phyloP scores from a whole-genome alignment of 92 coral and sea anemone genomes.

The Montipora capitata region DNA sequence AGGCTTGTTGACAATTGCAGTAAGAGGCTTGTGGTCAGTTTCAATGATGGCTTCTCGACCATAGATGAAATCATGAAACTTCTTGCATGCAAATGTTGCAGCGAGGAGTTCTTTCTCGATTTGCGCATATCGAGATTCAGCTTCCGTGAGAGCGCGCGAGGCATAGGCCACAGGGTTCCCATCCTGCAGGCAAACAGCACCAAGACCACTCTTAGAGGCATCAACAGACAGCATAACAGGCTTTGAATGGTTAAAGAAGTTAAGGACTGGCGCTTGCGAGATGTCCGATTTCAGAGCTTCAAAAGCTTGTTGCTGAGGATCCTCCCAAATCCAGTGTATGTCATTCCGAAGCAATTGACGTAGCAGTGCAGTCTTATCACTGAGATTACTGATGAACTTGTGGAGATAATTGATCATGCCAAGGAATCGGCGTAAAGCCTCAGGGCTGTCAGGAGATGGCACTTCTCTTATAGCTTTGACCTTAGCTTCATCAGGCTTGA shows the following conservation, averaged over 20 bases:
- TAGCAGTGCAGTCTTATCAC: slow-evolving; percentile 24
- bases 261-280: slow-evolving; percentile 44
- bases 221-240: slow-evolving; percentile 39
- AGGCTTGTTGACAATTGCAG: slow-evolving; percentile 40
- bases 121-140: slow-evolving; percentile 50
- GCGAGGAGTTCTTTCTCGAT: slow-evolving; percentile 57
- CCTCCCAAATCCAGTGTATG: slow-evolving; percentile 24
- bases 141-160: slow-evolving; percentile 47
- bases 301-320: slow-evolving; percentile 36
- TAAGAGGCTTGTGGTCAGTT: slow-evolving; percentile 66
- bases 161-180: slow-evolving; percentile 41
- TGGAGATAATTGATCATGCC: slow-evolving; percentile 54
- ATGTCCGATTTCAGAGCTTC: slow-evolving; percentile 42
- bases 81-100: slow-evolving; percentile 39
- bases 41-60: slow-evolving; percentile 54
- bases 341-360: slow-evolving; percentile 12
- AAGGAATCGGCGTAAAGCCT: slow-evolving; percentile 52
- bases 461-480: slow-evolving; percentile 43
- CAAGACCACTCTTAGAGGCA: slow-evolving; percentile 62
- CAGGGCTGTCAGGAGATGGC: slow-evolving; percentile 49
- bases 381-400: slow-evolving; percentile 25
- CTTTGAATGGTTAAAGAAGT: slow-evolving; percentile 32
- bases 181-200: slow-evolving; percentile 45
- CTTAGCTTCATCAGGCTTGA: neutral
- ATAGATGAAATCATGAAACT: slow-evolving; percentile 43